Conservation (phyloP, 37 sponge, comb jelly and placozoan genomes). For the Halisarca cf. caerulea region DNA sequence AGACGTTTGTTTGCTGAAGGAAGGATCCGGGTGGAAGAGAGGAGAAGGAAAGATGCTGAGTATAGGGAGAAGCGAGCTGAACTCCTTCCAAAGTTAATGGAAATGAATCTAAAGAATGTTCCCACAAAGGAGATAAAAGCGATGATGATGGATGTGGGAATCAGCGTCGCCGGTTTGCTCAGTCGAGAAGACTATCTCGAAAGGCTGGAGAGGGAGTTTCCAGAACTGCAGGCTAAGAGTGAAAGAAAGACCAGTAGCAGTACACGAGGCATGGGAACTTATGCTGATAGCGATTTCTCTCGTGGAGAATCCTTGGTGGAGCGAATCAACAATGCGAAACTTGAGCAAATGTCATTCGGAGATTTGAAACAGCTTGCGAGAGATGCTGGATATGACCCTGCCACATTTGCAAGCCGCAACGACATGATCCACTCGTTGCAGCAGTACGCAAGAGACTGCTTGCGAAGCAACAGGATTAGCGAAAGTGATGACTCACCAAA, state of each 20-base stretch:
- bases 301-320: background rate
- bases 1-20: background rate
- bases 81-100: slow-evolving; percentile 45
- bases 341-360: background rate
- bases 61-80: slow-evolving; percentile 36
- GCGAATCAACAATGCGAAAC: slow-evolving; percentile 1
- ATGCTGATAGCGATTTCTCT: background rate
- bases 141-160: slow-evolving; percentile 61
- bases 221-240: slow-evolving; percentile 33
- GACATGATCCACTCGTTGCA: background rate
- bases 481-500: background rate
- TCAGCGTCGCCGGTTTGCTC: slow-evolving; percentile 50
- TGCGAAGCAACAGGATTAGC: background rate
- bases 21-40: background rate
- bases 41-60: slow-evolving; percentile 1
- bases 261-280: background rate
- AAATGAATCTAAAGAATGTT: slow-evolving; percentile 58
- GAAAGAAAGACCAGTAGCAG: background rate
- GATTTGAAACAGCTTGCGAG: background rate
- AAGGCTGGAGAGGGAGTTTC: slow-evolving; percentile 55
- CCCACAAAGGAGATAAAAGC: slow-evolving; percentile 52
- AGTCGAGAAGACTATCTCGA: slow-evolving; percentile 51
- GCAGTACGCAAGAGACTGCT: background rate
- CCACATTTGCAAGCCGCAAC: background rate
- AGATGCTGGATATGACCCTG: background rate